Percentiles rank a stretch among this genome's conserved stretches.
Conservation (phyloP, 1,140 invertebrate genomes). For the Aricia agestis region DNA sequence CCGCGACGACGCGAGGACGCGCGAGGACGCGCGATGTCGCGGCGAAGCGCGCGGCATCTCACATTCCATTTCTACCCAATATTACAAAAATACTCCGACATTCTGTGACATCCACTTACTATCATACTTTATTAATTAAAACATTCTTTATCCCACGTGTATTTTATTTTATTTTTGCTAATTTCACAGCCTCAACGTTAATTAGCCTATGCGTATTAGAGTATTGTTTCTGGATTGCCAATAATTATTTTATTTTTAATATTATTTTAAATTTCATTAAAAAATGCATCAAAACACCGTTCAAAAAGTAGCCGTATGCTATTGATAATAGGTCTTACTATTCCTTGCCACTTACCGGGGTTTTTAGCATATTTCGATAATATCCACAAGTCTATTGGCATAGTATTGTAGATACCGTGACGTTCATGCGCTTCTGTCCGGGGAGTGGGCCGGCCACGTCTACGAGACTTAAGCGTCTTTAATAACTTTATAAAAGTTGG, state of each 20-base stretch:
- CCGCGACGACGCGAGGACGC: constrained; percentile 14
- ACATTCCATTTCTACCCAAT: constrained; percentile 43
- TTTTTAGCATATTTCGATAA: constrained; percentile 39
- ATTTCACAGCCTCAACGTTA: constrained; percentile 74
- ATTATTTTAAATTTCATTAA: constrained; percentile 63
- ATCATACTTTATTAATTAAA: constrained; percentile 59
- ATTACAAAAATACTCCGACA: constrained; percentile 44
- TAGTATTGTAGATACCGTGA: constrained; percentile 40
- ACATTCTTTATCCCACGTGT: constrained; percentile 60
- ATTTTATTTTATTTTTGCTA: constrained; percentile 71
- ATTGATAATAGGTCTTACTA: constrained; percentile 65
- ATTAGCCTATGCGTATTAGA: constrained; percentile 75
- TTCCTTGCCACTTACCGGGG: constrained; percentile 61
- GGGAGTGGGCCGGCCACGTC: not conserved
- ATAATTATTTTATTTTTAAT: constrained; percentile 66
- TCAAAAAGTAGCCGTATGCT: constrained; percentile 73
- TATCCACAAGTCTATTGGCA: constrained; percentile 37
- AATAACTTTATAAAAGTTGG: not conserved
- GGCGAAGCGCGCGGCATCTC: constrained; percentile 33
- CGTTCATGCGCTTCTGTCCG: not conserved
- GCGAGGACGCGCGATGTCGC: constrained; percentile 24
- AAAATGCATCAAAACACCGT: constrained; percentile 73
- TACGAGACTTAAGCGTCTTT: not conserved
- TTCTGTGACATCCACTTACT: constrained; percentile 50
- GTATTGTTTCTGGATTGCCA: constrained; percentile 74